These are phyloP conservation scores for Platygyra sinensis DNA, from an alignment of 64 coral and sea anemone genomes.

Conservation along the genomic window DNA sequence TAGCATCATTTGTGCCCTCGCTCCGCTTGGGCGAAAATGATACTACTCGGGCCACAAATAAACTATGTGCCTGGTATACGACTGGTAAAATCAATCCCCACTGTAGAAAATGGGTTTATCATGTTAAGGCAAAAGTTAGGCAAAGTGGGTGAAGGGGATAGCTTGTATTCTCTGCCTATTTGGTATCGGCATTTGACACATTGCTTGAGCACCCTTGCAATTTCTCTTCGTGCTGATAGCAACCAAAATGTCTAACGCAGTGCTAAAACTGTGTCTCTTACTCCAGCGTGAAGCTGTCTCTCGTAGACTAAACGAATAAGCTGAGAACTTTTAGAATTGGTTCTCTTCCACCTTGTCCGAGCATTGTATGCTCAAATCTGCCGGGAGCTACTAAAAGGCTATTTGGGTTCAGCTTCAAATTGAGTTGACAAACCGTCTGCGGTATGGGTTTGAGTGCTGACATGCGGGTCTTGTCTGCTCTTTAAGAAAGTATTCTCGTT, in stretches of 20 bases:
- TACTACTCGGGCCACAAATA: no score
- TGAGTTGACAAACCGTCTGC: slow-evolving; percentile 41
- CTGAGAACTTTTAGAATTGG: slow-evolving; percentile 61
- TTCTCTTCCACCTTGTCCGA: slow-evolving; percentile 38
- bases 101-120: slow-evolving; percentile 36
- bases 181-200: slow-evolving; percentile 41
- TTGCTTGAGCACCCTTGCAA: no score
- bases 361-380: slow-evolving; percentile 46
- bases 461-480: not conserved
- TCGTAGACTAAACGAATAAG: slow-evolving; percentile 33
- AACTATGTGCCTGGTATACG: no score
- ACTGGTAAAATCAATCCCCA: slow-evolving; percentile 54
- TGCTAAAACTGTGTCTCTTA: no score
- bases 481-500: not conserved
- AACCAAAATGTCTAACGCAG: no score
- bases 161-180: slow-evolving; percentile 18
- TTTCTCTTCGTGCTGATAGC: no score
- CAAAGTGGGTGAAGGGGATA: slow-evolving; percentile 41
- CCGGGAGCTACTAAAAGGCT: slow-evolving; percentile 50
- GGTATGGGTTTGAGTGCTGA: slow-evolving; percentile 42
- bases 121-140: slow-evolving; percentile 49
- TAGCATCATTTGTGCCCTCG: no score
- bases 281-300: slow-evolving; percentile 64
- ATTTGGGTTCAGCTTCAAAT: slow-evolving; percentile 23
- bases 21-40: no score